These are phyloP conservation scores for Callipepla californica DNA, from an alignment of 2,113 vertebrate genomes.

Conservation along the genomic window DNA sequence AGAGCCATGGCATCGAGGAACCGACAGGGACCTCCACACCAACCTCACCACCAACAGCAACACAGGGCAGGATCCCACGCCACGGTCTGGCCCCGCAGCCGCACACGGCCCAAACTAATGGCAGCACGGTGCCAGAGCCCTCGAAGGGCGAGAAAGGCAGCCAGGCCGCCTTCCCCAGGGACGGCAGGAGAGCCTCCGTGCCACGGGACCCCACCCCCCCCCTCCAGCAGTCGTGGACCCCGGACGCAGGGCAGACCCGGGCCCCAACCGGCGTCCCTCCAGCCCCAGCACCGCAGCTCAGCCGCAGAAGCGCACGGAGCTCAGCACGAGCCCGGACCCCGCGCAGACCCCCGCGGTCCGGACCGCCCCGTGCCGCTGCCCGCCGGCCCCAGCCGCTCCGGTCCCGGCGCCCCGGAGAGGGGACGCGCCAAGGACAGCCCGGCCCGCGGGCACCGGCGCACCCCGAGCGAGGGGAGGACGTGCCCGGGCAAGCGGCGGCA, in stretches of 20 bases:
- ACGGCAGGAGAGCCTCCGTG: background rate
- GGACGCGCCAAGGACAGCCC: background rate
- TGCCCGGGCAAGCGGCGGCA: background rate
- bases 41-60: background rate
- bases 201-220: background rate
- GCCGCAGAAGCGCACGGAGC: background rate
- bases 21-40: background rate
- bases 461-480: background rate
- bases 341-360: background rate
- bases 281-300: background rate
- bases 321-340: background rate
- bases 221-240: background rate
- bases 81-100: accelerated
- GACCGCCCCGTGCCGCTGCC: background rate
- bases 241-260: background rate
- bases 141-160: too few relatives aligned
- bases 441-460: background rate
- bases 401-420: background rate
- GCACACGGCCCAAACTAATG: background rate
- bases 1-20: background rate
- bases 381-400: background rate
- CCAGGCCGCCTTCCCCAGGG: background rate
- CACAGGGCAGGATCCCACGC: background rate
- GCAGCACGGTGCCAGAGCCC: background rate
- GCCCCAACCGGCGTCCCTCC: background rate